Evolutionary conservation across 2,113 vertebrate genomes (phyloP), one percentile per base, ranked within the genome.

Genomic region (Odobenus rosmarus): DNA sequence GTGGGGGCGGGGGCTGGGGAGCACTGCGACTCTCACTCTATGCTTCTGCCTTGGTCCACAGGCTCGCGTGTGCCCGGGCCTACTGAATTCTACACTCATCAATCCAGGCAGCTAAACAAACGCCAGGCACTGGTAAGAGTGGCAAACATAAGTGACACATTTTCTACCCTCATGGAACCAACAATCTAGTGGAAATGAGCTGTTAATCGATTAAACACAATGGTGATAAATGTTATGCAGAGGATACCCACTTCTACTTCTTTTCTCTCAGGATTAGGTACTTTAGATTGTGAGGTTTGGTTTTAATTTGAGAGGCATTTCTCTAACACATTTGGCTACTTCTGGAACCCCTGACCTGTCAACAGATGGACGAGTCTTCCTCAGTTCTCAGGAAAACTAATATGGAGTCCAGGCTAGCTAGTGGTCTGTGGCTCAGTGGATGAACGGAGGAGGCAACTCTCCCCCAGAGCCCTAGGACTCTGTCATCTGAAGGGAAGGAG

Each of bases 291-390:
- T 53, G 14, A 61, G 3, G 14, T 71, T 14, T 71, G 11, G 1
- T 71, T 97, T 71, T 14, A 82, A 83, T 55, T 76, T 93, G 42
- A 82, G 33, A 85, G 61, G 24, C 36, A 77, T 51, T 49, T 82
- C 72, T 71, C 90, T 86, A 72, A 24, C 53, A 59, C 59, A 18
- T 51, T 59, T 24, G 19, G 24, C 55, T 57, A 57, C 14, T 69
- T 74, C 49, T 42, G 5, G 26, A 83, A 88, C 15, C n/a, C 9
- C 13, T 36, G 15, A 26, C n/a, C 76, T 77, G 18, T 33, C 23
- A 51, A 84, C 21, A 72, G 36, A 82, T 49, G 28, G 42, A 28
- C n/a, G 14, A 77, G 59, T 62, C 42, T 59, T 90, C n/a, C 59
- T 90, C 59, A 46, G 24, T 36, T 55, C n/a, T 49, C 59, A 33